Percentiles rank a stretch among this genome's conserved stretches.
These are phyloP conservation scores for Chirona hameri DNA, from an alignment of 2,888 invertebrate species.

Conservation along the genomic window DNA sequence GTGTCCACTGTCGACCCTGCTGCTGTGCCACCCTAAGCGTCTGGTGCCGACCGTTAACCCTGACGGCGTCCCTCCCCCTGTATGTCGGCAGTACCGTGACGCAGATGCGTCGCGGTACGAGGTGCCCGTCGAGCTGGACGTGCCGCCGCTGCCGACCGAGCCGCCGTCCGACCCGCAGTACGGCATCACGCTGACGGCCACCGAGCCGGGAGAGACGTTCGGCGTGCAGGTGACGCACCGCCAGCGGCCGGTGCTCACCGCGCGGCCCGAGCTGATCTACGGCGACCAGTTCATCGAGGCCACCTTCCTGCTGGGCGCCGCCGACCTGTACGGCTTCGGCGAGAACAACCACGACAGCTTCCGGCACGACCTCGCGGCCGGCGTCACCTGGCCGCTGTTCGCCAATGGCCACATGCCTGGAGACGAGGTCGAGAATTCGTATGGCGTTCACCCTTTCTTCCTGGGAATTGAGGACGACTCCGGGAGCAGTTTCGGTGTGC, in stretches of 20 bases:
- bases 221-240: not conserved
- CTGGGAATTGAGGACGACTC: conserved; percentile 38
- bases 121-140: conserved; percentile 41
- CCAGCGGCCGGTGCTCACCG: not conserved
- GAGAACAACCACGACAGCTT: conserved; percentile 48
- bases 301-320: conserved; percentile 46
- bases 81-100: conserved; percentile 35
- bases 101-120: conserved; percentile 35
- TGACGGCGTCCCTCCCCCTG: no score
- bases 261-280: conserved; percentile 44
- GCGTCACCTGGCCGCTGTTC: conserved; percentile 39
- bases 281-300: conserved; percentile 51
- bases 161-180: not conserved
- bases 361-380: conserved; percentile 45
- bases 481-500: conserved; percentile 37
- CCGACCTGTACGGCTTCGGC: conserved; percentile 50
- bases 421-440: conserved; percentile 34
- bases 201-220: not conserved
- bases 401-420: conserved; percentile 32
- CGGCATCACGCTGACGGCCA: not conserved
- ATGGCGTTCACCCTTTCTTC: conserved; percentile 39
- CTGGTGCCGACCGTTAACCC: no score
- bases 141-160: conserved; percentile 24
- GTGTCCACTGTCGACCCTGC: no score
- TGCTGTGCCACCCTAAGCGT: no score